Evolutionary conservation across 2,113 vertebrate genomes (phyloP), one percentile per base, ranked within the genome.

Genomic region (Melanocharis versteri): DNA sequence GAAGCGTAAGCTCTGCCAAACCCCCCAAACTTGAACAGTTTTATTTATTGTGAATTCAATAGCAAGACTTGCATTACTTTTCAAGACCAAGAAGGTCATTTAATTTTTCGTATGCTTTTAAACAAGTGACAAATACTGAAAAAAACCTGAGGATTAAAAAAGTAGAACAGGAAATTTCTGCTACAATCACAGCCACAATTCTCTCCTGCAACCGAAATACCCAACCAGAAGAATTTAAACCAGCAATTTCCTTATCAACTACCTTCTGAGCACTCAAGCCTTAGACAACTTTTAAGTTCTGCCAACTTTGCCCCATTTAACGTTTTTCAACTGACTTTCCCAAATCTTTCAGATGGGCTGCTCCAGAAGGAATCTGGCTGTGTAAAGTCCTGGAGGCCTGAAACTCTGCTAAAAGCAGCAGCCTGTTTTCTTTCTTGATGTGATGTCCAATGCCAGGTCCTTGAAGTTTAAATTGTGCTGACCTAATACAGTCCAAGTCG

Each of bases 391-490:
- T 95, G 95, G 81, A 96, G 92, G 81, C 93, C 96, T 97, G 80
- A 93, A 96, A 96, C 75, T 92, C 92, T 96, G 95, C 83, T 94
- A 83, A 76, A 91, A 71, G 87, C 61, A 89, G 76, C 90, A 84
- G 88, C 72, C 82, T 56, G 82, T 93, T 95, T 91, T 96, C 87
- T 73, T 97, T 93, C 94, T 94, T 94, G 91, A 96, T 81, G 97
- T 92, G 87, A 92, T 94, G 84, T 87, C 94, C 90, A 96, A 87
- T 94, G 77, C 68, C 95, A 90, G 42, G 64, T 94, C 83, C 77
- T 97, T 97, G 95, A 79, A 92, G 92, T 83, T 89, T 96, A 94
- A 87, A 82, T 56, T 96, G 79, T 95, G 96, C 92, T 95, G 92
- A 93, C 80, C 78, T 90, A 94, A 95, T 66, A 90, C 69, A 96